These are phyloP conservation scores for Cichladusa arquata DNA, from an alignment of 2,113 vertebrate species.

Conservation along the genomic window DNA sequence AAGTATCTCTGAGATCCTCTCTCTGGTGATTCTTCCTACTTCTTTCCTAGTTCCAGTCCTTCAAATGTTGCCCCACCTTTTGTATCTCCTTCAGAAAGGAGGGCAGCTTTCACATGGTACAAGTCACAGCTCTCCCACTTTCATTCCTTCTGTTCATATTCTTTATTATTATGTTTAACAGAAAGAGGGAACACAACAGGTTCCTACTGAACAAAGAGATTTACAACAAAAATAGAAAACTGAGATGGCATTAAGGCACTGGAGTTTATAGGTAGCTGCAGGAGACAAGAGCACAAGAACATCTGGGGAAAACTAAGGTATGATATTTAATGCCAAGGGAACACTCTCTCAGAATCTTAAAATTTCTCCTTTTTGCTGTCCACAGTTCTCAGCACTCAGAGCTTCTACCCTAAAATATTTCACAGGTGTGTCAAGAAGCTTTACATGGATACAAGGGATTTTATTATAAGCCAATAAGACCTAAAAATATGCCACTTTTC, in stretches of 20 bases:
- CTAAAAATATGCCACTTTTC: not conserved
- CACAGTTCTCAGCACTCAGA: not conserved
- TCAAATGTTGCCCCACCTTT: not conserved
- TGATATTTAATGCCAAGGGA: conserved; percentile 19
- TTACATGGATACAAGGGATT: not conserved
- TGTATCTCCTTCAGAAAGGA: conserved; percentile 21
- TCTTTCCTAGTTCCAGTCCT: not conserved
- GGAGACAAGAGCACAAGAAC: conserved; percentile 26
- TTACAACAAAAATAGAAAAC: conserved; percentile 51
- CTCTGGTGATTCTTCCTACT: not conserved
- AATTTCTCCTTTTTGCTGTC: not conserved
- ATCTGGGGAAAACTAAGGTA: not conserved
- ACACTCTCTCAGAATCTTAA: not conserved
- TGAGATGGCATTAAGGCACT: not conserved
- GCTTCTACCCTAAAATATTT: not conserved
- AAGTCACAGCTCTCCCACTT: not conserved
- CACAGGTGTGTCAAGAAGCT: not conserved
- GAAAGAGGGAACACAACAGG: conserved; percentile 14
- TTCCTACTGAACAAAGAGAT: conserved; percentile 36
- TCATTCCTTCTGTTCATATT: not conserved
- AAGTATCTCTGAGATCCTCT: not conserved
- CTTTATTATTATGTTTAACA: conserved; percentile 34
- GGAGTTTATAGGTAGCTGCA: conserved; percentile 42
- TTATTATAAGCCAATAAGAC: not conserved
- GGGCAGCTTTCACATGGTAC: not conserved